These are phyloP conservation scores for Pogona vitticeps DNA, from an alignment of 2,113 vertebrate species.

Conservation along the genomic window DNA sequence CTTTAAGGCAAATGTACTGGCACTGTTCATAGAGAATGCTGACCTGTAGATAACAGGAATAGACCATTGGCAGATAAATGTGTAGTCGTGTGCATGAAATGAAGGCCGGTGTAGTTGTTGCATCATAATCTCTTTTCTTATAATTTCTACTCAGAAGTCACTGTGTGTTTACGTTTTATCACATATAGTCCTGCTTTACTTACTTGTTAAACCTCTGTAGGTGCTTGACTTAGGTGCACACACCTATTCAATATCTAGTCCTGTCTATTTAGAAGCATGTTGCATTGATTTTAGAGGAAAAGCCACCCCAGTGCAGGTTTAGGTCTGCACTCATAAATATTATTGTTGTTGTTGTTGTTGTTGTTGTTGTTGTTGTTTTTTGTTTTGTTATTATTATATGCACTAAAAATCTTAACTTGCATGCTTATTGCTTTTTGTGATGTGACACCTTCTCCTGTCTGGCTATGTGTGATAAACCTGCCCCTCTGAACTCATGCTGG, in stretches of 20 bases:
- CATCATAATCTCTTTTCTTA: not conserved
- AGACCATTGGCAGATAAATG: not conserved
- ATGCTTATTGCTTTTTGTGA: not conserved
- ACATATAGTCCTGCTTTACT: not conserved
- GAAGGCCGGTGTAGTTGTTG: not conserved
- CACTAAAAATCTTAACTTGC: too few species aligned
- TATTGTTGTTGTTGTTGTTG: too few species aligned
- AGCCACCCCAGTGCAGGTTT: not conserved
- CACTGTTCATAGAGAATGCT: not conserved
- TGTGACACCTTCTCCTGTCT: not conserved
- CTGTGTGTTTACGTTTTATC: not conserved
- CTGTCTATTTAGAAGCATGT: not conserved
- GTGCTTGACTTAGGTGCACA: not conserved
- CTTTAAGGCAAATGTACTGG: not conserved
- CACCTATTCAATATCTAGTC: not conserved
- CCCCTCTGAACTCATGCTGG: too few species aligned
- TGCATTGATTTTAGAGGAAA: not conserved
- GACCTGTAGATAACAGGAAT: not conserved
- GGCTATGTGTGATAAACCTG: too few species aligned
- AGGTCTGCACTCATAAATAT: not conserved
- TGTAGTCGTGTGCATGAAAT: not conserved
- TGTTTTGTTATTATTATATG: too few species aligned
- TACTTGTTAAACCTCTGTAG: not conserved
- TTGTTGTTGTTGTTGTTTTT: too few species aligned
- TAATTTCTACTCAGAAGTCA: not conserved